phyloP scores from a whole-genome alignment of 2,888 invertebrate genomes.

The Drosophila demipolita region DNA sequence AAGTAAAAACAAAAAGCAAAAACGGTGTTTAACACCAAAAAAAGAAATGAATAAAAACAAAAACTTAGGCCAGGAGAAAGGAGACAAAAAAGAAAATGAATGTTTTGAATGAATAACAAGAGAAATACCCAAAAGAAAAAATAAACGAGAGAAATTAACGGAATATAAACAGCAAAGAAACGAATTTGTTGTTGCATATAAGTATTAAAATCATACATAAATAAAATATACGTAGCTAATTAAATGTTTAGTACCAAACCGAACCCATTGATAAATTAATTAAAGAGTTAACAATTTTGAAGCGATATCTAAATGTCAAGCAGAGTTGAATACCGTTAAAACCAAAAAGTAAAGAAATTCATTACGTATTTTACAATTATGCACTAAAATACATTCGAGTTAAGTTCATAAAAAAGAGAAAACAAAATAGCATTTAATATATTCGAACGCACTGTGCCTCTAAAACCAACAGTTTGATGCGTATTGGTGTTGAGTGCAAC shows the following conservation, averaged over 20 bases:
- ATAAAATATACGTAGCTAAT: constrained; percentile 60
- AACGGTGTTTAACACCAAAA: constrained; percentile 74
- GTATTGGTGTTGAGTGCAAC: background rate
- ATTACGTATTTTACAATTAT: constrained; percentile 35
- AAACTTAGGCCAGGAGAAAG: constrained; percentile 36
- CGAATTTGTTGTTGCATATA: constrained; percentile 74
- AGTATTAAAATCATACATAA: constrained; percentile 41
- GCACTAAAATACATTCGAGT: constrained; percentile 33
- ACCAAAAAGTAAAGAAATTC: constrained; percentile 11
- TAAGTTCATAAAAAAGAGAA: background rate
- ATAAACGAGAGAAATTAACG: background rate
- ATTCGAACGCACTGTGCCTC: constrained; percentile 18
- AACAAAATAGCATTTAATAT: constrained; percentile 14
- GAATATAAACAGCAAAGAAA: constrained; percentile 44
- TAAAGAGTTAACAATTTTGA: constrained; percentile 41
- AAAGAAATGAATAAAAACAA: constrained; percentile 21
- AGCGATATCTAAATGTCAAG: constrained; percentile 39
- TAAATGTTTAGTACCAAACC: constrained; percentile 69
- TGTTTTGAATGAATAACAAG: constrained; percentile 35
- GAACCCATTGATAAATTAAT: constrained; percentile 44
- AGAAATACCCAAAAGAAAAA: constrained; percentile 10
- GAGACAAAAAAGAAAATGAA: constrained; percentile 30
- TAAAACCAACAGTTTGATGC: background rate
- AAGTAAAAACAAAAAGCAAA: constrained; percentile 67
- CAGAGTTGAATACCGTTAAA: constrained; percentile 42